phyloP scores from a whole-genome alignment of 2,888 invertebrate species.

The Noctua comes region DNA sequence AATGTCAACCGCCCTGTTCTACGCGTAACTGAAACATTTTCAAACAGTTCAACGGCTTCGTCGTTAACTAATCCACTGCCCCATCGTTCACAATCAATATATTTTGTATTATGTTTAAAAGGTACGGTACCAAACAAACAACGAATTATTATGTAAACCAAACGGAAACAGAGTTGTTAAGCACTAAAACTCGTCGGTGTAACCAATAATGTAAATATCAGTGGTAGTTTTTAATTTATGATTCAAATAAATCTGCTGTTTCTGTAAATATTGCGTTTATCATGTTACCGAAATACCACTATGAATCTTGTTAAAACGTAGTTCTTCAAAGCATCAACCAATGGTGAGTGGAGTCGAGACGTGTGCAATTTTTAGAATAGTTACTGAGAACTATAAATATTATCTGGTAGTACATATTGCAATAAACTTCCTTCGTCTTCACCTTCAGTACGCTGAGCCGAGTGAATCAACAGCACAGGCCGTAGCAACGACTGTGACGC shows the following conservation, averaged over 20 bases:
- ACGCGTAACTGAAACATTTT: constrained; percentile 55
- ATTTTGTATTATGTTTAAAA: constrained; percentile 42
- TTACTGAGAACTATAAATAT: constrained; percentile 86
- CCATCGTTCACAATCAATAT: constrained; percentile 38
- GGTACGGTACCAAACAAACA: constrained; percentile 40
- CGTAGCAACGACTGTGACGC: constrained; percentile 85
- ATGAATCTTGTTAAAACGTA: constrained; percentile 62
- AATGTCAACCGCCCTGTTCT: constrained; percentile 64
- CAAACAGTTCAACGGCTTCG: constrained; percentile 66
- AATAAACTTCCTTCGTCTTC: constrained; percentile 87
- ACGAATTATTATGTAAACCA: constrained; percentile 41
- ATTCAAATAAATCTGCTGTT: constrained; percentile 61
- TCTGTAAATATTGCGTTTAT: constrained; percentile 68
- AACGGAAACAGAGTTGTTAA: constrained; percentile 49
- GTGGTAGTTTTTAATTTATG: constrained; percentile 64
- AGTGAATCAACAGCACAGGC: constrained; percentile 80
- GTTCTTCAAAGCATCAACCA: constrained; percentile 66
- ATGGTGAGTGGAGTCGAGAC: constrained; percentile 71
- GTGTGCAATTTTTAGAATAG: constrained; percentile 84
- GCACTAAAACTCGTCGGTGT: constrained; percentile 41
- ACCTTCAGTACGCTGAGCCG: constrained; percentile 81
- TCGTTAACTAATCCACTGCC: constrained; percentile 57
- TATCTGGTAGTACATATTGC: constrained; percentile 81
- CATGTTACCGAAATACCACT: constrained; percentile 64
- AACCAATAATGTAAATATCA: constrained; percentile 52